phyloP scores from a whole-genome alignment of 2,797 vertebrate species.

The Gymnoscopelus microlampas region DNA sequence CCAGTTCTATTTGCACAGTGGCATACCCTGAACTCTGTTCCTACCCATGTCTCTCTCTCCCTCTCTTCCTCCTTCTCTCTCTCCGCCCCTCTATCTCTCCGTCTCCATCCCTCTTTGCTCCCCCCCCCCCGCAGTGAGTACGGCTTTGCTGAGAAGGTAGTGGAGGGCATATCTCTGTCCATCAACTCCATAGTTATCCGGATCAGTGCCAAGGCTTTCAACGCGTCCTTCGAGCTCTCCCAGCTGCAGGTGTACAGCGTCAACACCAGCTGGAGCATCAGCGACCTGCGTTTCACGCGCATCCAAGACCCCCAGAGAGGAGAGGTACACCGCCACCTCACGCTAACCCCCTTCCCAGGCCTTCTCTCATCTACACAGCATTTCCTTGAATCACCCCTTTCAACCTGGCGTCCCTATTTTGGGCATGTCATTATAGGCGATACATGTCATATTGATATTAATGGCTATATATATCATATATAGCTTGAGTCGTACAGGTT shows the following conservation, averaged over 20 bases:
- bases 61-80: background rate
- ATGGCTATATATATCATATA: too few relatives aligned
- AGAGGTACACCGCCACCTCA: conserved; percentile 82
- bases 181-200: conserved; percentile 97
- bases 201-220: conserved; percentile 98
- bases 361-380: too few relatives aligned
- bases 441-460: too few relatives aligned
- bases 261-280: conserved; percentile 93
- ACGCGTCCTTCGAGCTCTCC: conserved; percentile 97
- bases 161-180: conserved; percentile 96
- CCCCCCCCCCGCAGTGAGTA: conserved; percentile 86
- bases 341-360: too few relatives aligned
- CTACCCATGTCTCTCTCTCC: background rate
- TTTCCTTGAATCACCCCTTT: too few relatives aligned
- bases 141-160: conserved; percentile 98
- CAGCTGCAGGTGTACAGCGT: conserved; percentile 98
- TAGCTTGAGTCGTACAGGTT: too few relatives aligned
- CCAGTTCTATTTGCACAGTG: too few relatives aligned
- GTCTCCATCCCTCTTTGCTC: conserved; percentile 2
- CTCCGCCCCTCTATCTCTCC: background rate
- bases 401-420: too few relatives aligned
- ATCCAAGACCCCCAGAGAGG: conserved; percentile 93
- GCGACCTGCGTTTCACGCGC: conserved; percentile 92
- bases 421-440: too few relatives aligned
- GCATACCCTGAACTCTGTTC: background rate